phyloP scores from a whole-genome alignment of 2,113 vertebrate genomes.

The Bettongia penicillata region DNA sequence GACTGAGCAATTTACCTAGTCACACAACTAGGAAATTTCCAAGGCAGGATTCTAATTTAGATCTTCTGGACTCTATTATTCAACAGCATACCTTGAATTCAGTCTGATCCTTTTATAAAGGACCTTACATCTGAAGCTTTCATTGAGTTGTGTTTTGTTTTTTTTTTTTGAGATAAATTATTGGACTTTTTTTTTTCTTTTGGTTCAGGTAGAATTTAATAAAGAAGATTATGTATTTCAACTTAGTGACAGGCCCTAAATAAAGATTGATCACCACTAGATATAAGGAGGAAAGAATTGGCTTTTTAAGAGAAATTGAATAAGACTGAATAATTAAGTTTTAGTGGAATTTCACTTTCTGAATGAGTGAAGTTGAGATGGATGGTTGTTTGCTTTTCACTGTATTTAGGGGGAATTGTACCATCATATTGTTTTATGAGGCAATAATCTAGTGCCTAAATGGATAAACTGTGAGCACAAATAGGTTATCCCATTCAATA shows the following conservation, averaged over 20 bases:
- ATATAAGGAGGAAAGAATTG: neutral
- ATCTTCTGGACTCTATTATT: neutral
- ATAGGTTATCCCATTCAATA: slow-evolving; percentile 65
- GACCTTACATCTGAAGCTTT: neutral
- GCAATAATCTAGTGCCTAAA: slow-evolving; percentile 62
- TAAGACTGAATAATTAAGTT: slow-evolving; percentile 55
- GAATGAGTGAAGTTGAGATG: slow-evolving; percentile 54
- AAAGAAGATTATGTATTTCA: slow-evolving; percentile 38
- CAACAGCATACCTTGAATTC: neutral
- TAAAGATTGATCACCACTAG: slow-evolving; percentile 58
- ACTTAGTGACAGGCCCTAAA: slow-evolving; percentile 53
- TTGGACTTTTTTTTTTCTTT: slow-evolving; percentile 49
- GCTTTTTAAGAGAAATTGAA: neutral
- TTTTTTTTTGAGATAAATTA: neutral
- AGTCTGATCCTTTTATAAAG: neutral
- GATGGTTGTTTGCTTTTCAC: slow-evolving; percentile 30
- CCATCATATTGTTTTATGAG: slow-evolving; percentile 65
- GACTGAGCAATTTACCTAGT: neutral
- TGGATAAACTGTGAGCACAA: slow-evolving; percentile 53
- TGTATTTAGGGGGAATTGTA: slow-evolving; percentile 47
- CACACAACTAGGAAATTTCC: neutral
- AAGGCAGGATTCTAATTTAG: neutral
- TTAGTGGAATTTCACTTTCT: slow-evolving; percentile 53
- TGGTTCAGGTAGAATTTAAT: slow-evolving; percentile 48
- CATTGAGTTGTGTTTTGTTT: neutral